phyloP scores from a whole-genome alignment of 92 coral and sea anemone species.

The Porites lobata region DNA sequence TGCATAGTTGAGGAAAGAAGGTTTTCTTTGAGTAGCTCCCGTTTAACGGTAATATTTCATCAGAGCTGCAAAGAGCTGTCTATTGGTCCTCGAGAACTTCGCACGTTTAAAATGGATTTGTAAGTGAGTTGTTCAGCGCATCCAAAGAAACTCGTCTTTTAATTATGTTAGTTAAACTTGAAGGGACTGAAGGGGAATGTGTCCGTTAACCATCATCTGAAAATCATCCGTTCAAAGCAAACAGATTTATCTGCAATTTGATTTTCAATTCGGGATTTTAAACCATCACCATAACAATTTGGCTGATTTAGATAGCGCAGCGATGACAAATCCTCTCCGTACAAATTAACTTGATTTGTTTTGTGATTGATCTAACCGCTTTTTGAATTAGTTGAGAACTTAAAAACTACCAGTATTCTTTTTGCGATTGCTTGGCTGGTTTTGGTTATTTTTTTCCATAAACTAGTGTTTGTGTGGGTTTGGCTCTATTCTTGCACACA shows the following conservation, averaged over 20 bases:
- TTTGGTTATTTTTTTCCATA: not conserved
- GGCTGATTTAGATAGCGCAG: not conserved
- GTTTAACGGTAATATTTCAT: not conserved
- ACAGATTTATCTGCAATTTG: not conserved
- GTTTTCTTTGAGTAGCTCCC: too few species aligned
- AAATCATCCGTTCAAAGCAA: not conserved
- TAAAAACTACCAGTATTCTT: too few species aligned
- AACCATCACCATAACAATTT: slow-evolving; percentile 4
- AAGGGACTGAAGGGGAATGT: not conserved
- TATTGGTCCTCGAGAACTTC: slow-evolving; percentile 39
- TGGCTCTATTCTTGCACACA: too few species aligned
- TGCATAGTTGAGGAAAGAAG: too few species aligned
- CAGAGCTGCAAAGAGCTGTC: slow-evolving; percentile 4
- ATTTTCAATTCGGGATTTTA: not conserved
- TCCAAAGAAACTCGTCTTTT: slow-evolving; percentile 2
- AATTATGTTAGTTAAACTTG: slow-evolving; percentile 11
- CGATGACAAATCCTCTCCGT: not conserved
- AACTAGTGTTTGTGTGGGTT: not conserved
- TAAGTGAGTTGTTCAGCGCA: slow-evolving; percentile 23
- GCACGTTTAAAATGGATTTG: slow-evolving; percentile 13
- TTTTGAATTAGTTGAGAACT: too few species aligned
- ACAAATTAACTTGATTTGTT: not conserved
- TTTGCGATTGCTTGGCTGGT: too few species aligned
- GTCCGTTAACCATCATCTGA: not conserved
- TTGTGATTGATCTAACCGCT: not conserved